Evolutionary conservation across 2,888 invertebrate genomes (phyloP).

Genomic region (Tachina lurida): DNA sequence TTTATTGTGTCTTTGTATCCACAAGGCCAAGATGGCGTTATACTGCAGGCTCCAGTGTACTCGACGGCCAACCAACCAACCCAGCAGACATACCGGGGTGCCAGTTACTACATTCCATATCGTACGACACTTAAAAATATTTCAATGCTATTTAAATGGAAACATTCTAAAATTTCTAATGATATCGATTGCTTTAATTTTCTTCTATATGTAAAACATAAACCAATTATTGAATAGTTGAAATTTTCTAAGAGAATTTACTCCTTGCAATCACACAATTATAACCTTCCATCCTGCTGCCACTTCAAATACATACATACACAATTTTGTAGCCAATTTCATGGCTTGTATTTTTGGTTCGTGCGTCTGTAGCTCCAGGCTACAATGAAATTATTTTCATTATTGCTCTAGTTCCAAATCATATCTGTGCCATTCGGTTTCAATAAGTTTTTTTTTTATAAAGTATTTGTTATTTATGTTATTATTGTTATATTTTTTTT

Average conservation of each 20-base stretch:
- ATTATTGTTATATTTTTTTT: slow-evolving; percentile 40
- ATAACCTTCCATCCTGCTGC: neutral
- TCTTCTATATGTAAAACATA: too few relatives aligned
- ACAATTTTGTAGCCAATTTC: neutral
- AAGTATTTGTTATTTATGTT: slow-evolving; percentile 61
- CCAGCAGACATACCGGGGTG: too few relatives aligned
- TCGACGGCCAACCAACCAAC: too few relatives aligned
- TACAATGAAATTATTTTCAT: neutral
- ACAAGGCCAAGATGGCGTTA: too few relatives aligned
- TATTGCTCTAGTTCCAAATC: slow-evolving; percentile 29
- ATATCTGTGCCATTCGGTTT: slow-evolving; percentile 57
- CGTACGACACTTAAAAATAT: too few relatives aligned
- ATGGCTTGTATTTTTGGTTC: slow-evolving; percentile 12
- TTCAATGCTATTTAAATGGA: too few relatives aligned
- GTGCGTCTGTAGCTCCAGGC: slow-evolving; percentile 5
- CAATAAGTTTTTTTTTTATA: slow-evolving; percentile 47
- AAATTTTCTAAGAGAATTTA: neutral
- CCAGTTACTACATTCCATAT: too few relatives aligned
- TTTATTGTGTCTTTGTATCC: too few relatives aligned
- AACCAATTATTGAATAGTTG: too few relatives aligned
- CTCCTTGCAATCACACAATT: neutral
- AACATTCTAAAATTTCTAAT: too few relatives aligned
- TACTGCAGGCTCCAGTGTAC: too few relatives aligned
- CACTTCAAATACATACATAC: neutral
- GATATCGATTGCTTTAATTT: too few relatives aligned